A percentile compares a stretch with the other conserved stretches of the same genome.
phyloP scores from a whole-genome alignment of 2,888 invertebrate genomes.

The Yponomeuta plumbellus region DNA sequence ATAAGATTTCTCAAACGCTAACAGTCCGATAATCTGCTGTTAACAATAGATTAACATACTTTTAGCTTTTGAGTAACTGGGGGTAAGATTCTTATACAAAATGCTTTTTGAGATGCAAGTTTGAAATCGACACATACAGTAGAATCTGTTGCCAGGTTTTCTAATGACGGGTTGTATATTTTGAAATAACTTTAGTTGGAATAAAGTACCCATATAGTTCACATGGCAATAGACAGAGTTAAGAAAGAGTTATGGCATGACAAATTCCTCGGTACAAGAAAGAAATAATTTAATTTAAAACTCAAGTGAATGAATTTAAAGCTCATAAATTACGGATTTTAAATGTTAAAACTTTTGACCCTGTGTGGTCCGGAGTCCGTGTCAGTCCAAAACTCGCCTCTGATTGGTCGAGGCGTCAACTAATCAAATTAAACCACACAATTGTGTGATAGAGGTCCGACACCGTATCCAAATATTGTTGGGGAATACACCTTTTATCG shows the following conservation, averaged over 20 bases:
- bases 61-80: no score
- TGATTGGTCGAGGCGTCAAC: slow-evolving; percentile 37
- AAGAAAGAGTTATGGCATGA: slow-evolving; percentile 2
- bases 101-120: no score
- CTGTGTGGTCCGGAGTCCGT: slow-evolving; percentile 34
- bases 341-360: slow-evolving; percentile 52
- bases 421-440: slow-evolving; percentile 65
- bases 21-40: no score
- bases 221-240: not conserved
- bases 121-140: no score
- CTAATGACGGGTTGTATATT: no score
- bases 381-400: slow-evolving; percentile 29
- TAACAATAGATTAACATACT: no score
- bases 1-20: no score
- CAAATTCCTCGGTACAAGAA: slow-evolving; percentile 3
- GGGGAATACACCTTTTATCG: slow-evolving; percentile 29
- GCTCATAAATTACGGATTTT: slow-evolving; percentile 61
- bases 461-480: slow-evolving; percentile 26
- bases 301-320: slow-evolving; percentile 56
- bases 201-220: not conserved
- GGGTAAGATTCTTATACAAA: no score
- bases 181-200: no score
- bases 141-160: no score
- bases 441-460: slow-evolving; percentile 50
- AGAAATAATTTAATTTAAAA: slow-evolving; percentile 42